Conservation (phyloP, 1,140 invertebrate species). For the Sinella curviseta region DNA sequence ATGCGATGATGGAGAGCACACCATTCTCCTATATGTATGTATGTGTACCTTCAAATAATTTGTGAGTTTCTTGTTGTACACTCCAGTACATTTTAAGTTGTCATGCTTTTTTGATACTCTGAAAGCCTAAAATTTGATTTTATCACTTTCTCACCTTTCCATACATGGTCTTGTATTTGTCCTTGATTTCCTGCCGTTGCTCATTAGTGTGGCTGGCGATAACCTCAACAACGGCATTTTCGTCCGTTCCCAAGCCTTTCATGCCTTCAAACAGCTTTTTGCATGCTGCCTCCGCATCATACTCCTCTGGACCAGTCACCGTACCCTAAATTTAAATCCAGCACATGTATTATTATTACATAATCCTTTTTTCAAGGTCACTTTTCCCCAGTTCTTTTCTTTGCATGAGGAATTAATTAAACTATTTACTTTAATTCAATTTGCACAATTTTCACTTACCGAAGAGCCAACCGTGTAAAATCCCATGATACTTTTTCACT, state of each 20-base stretch:
- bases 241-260: constrained; percentile 53
- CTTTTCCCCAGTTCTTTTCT: not conserved
- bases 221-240: constrained; percentile 53
- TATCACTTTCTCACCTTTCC: constrained; percentile 51
- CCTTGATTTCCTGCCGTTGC: constrained; percentile 54
- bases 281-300: constrained; percentile 51
- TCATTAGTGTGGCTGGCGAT: constrained; percentile 52
- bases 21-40: no score
- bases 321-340: constrained; percentile 48
- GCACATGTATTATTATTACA: not conserved
- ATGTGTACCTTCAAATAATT: no score
- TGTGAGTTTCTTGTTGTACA: no score
- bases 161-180: constrained; percentile 54
- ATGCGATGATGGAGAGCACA: no score
- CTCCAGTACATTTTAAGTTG: no score
- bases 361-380: not conserved
- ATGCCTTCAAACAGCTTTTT: constrained; percentile 53
- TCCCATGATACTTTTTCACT: not conserved
- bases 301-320: constrained; percentile 47
- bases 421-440: not conserved
- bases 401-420: not conserved
- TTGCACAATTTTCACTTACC: no score
- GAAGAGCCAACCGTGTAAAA: constrained; percentile 7
- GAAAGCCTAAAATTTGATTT: not conserved
- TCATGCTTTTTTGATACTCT: not conserved